Evolutionary conservation across 2,888 invertebrate species (phyloP), one percentile per base, ranked within the genome.

Genomic region (Limnephilus marmoratus): DNA sequence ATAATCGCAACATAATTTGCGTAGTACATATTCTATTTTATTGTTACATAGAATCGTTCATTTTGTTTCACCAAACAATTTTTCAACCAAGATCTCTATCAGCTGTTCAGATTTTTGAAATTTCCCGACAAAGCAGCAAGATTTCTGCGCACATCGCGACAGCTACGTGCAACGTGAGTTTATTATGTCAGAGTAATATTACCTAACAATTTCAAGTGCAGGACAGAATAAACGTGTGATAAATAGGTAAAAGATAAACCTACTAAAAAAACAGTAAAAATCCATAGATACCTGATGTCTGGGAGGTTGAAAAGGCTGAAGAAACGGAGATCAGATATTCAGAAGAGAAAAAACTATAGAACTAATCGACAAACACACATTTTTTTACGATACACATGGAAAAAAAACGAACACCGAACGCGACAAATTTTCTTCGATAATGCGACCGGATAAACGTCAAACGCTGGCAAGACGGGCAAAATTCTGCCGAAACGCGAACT

Each of bases 131-230:
- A 68, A 68, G 7, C 68, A 68, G 4, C 24, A 68, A 68, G 68
- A 68, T n/a, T 68, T n/a, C 24, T 18, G 7, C 68, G 24, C 24
- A 68, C 68, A 11, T 68, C 68, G 68, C 68, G 37, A 34, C 34
- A 34, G 85, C 83, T 37, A 29, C 87, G 85, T 41, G 37, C 29
- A 29, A 49, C n/a, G 41, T 86, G n/a, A 45, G n/a, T 87, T 53
- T 68, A 87, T 89, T 89, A 89, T 89, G 88, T 89, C 88, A 89
- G 80, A 89, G 88, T 41, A 80, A 89, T 37, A 89, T 89, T 89
- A 89, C 88, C 88, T 89, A 89, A 89, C 88, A 89, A 80, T 89
- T 80, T 80, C 88, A 80, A 89, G 88, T 89, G 80, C 81, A 89
- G 34, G 68, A 89, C 34, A 88, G 80, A 89, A 89, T 68, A 89